phyloP scores from a whole-genome alignment of 2,888 invertebrate species.

The Colletes collaris region DNA sequence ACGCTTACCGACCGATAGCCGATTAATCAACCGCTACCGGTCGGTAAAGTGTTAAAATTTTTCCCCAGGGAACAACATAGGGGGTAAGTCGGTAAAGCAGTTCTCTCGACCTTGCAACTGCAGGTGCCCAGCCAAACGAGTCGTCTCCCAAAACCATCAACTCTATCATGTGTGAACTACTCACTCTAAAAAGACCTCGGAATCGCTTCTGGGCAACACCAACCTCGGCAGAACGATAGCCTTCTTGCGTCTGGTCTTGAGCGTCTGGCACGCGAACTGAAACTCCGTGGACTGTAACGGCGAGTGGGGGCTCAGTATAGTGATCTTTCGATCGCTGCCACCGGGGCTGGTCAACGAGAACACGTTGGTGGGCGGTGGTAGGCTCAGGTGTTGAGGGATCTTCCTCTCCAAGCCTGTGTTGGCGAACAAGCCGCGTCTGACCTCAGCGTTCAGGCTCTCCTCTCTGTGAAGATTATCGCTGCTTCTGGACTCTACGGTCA shows the following conservation, averaged over 20 bases:
- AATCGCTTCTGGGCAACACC: conserved; percentile 90
- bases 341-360: conserved; percentile 85
- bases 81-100: no score
- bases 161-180: conserved; percentile 76
- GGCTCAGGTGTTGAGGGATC: conserved; percentile 87
- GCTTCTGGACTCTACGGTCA: conserved; percentile 85
- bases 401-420: conserved; percentile 85
- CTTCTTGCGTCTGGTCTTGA: conserved; percentile 88
- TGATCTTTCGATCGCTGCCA: conserved; percentile 86
- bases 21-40: no score
- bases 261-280: conserved; percentile 84
- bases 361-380: conserved; percentile 87
- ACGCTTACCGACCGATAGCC: no score
- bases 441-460: conserved; percentile 86
- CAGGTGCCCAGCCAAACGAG: not conserved
- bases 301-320: conserved; percentile 91
- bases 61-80: no score
- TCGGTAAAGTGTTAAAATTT: no score
- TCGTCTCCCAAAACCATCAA: conserved; percentile 12
- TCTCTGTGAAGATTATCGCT: conserved; percentile 86
- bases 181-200: conserved; percentile 87
- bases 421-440: conserved; percentile 88
- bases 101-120: no score
- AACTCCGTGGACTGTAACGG: conserved; percentile 89
- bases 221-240: conserved; percentile 90